Evolutionary conservation across 2,113 vertebrate species (phyloP).

Genomic region (Clarias macrocephalus): DNA sequence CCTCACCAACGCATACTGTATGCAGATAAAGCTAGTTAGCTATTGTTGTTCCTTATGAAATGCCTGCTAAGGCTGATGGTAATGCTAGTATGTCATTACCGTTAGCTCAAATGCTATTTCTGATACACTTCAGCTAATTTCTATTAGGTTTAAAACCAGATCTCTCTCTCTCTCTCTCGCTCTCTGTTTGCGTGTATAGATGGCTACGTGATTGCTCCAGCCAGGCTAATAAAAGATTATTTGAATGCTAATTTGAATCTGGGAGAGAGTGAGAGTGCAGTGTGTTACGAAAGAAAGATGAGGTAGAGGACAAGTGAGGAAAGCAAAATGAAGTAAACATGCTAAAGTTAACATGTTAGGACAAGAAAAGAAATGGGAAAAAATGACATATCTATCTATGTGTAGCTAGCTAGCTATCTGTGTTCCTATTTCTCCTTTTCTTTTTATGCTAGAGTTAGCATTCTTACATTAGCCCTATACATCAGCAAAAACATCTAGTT

Average conservation of each 20-base stretch:
- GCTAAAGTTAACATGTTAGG: too few species aligned
- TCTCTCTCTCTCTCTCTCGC: background rate
- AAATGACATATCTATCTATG: background rate
- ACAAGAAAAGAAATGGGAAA: too few species aligned
- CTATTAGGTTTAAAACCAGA: background rate
- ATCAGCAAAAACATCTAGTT: background rate
- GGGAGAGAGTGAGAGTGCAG: background rate
- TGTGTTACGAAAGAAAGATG: background rate
- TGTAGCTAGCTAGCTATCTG: background rate
- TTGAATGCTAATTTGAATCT: conserved; percentile 31
- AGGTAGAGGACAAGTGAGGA: background rate
- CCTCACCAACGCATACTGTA: background rate
- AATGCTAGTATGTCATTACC: background rate
- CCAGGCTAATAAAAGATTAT: background rate
- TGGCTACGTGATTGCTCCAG: background rate
- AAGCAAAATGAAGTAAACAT: background rate
- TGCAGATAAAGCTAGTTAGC: background rate
- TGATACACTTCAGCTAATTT: background rate
- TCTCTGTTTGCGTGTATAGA: background rate
- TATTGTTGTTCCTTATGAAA: background rate
- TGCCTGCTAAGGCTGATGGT: background rate
- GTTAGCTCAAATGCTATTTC: background rate
- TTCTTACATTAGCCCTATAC: background rate
- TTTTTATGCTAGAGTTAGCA: background rate
- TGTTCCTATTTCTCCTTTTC: background rate